phyloP scores from a whole-genome alignment of 2,888 invertebrate species.

The Rhodophaea formosa region DNA sequence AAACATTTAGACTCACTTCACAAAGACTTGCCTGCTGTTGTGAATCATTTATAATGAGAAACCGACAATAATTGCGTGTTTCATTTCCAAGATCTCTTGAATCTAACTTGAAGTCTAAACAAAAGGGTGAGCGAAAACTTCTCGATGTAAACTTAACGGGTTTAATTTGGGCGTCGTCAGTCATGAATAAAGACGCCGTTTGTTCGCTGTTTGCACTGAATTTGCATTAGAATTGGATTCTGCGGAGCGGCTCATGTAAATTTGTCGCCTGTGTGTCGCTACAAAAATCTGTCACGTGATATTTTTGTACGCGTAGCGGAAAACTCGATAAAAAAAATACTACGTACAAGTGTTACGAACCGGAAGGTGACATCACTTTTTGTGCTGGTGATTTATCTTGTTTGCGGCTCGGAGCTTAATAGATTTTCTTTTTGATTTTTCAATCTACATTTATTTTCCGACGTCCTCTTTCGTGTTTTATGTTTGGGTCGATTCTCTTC shows the following conservation, averaged over 20 bases:
- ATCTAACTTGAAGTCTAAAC: slow-evolving; percentile 28
- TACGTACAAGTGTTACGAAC: background rate
- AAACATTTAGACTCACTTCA: no score
- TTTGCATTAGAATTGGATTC: slow-evolving; percentile 32
- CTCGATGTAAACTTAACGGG: slow-evolving; percentile 21
- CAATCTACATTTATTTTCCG: background rate
- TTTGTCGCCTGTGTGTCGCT: slow-evolving; percentile 21
- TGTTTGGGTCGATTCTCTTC: no score
- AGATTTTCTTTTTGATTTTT: background rate
- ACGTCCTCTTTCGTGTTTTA: no score
- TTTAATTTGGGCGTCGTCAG: slow-evolving; percentile 25
- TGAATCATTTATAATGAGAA: background rate
- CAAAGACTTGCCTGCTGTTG: no score
- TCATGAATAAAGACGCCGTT: slow-evolving; percentile 29
- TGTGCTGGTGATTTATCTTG: background rate
- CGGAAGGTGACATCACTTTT: background rate
- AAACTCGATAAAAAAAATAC: background rate
- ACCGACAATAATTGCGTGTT: background rate
- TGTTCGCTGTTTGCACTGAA: slow-evolving; percentile 26
- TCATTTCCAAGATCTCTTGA: slow-evolving; percentile 1
- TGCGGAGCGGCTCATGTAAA: slow-evolving; percentile 29
- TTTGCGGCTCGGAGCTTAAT: background rate
- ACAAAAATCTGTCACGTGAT: slow-evolving; percentile 18
- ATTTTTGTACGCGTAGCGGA: background rate
- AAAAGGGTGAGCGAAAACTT: slow-evolving; percentile 14